Evolutionary conservation across 2,797 vertebrate genomes (phyloP).

Genomic region (Pagetopsis macropterus): DNA sequence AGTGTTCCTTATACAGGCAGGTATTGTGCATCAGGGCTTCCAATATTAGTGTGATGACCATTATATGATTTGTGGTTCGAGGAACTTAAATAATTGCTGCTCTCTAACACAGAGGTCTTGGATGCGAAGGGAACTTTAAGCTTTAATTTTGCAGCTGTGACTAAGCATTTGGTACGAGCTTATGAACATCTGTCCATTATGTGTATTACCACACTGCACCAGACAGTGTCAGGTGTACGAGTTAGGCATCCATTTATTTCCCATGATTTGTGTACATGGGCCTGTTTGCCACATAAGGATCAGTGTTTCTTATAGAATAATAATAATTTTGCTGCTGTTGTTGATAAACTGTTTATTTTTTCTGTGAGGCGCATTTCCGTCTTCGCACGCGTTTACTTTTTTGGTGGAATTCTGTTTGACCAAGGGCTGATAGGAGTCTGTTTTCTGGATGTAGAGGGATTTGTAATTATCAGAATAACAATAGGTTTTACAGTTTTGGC

Average conservation of each 20-base stretch:
- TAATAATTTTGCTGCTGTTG: constrained; percentile 42
- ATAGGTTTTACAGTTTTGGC: constrained; percentile 21
- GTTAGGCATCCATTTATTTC: constrained; percentile 26
- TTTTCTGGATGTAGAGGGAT: constrained; percentile 20
- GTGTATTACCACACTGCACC: constrained; percentile 24
- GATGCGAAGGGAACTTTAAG: constrained; percentile 46
- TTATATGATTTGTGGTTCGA: constrained; percentile 31
- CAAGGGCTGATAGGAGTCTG: constrained; percentile 28
- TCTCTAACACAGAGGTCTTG: constrained; percentile 32
- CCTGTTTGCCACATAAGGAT: constrained; percentile 20
- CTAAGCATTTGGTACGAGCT: constrained; percentile 26
- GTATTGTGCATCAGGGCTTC: constrained; percentile 21
- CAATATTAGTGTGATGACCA: constrained; percentile 21
- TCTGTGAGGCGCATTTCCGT: constrained; percentile 30
- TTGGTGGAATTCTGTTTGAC: constrained; percentile 36
- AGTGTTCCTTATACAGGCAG: constrained; percentile 10
- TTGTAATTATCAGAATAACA: constrained; percentile 32
- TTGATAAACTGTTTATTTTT: constrained; percentile 43
- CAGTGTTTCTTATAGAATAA: constrained; percentile 33
- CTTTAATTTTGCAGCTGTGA: constrained; percentile 41
- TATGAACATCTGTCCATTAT: constrained; percentile 21
- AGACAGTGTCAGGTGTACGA: constrained; percentile 22
- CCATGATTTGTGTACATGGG: constrained; percentile 19
- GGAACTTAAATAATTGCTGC: constrained; percentile 28
- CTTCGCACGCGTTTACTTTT: not conserved